A percentile compares a stretch with the other conserved stretches of the same genome.
These are phyloP conservation scores for Lasioglossum villosulum DNA, from an alignment of 2,888 invertebrate genomes.

Conservation along the genomic window DNA sequence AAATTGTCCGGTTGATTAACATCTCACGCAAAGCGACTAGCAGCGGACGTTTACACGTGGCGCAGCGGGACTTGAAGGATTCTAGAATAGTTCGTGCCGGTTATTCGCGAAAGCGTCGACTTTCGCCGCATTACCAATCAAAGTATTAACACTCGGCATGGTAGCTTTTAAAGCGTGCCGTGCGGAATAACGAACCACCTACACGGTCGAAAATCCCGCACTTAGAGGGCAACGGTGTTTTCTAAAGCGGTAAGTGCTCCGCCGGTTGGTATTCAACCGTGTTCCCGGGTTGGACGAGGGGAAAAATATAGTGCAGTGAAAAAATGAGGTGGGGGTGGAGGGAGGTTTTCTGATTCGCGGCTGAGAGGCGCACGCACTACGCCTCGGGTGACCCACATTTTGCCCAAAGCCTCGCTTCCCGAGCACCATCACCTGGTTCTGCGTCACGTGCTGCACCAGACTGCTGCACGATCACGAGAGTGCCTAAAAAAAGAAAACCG, in stretches of 20 bases:
- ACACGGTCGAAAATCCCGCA: constrained; percentile 11
- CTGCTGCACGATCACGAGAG: constrained; percentile 25
- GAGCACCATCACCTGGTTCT: constrained; percentile 64
- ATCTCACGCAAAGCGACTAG: not conserved
- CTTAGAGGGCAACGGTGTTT: constrained; percentile 9
- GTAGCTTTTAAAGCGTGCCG: constrained; percentile 9
- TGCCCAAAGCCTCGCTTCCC: constrained; percentile 47
- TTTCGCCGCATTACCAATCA: constrained; percentile 5
- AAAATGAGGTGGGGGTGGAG: not conserved
- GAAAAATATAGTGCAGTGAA: not conserved
- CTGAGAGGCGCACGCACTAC: constrained; percentile 62
- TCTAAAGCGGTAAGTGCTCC: constrained; percentile 23
- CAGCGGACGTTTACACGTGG: not conserved
- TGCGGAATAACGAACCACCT: constrained; percentile 23
- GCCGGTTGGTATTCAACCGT: constrained; percentile 4
- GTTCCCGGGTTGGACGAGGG: not conserved
- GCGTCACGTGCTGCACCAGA: constrained; percentile 55
- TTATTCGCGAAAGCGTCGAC: not conserved
- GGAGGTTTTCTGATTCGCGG: constrained; percentile 49
- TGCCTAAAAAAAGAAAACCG: constrained; percentile 17
- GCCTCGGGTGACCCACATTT: constrained; percentile 65
- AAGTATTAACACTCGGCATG: not conserved
- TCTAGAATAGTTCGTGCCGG: not conserved
- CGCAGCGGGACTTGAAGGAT: not conserved
- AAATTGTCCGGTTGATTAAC: not conserved